Conservation (phyloP, 2,888 invertebrate species). For the Microctonus hyperodae region DNA sequence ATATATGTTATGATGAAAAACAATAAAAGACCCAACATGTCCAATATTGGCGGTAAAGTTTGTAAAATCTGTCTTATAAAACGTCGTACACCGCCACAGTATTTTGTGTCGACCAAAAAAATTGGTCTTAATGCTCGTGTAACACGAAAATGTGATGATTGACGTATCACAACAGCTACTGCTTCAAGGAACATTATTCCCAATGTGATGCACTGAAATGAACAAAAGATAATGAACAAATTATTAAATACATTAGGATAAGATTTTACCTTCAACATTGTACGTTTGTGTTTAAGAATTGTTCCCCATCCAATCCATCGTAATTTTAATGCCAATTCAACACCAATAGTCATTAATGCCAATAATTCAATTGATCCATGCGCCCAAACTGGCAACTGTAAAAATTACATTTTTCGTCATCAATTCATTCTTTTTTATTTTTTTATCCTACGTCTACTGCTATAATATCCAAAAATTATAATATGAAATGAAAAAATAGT, state of each 20-base stretch:
- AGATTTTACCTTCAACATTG: constrained; percentile 79
- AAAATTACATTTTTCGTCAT: constrained; percentile 31
- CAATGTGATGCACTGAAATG: constrained; percentile 75
- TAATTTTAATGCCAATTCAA: constrained; percentile 80
- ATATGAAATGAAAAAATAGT: neutral
- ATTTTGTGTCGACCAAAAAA: constrained; percentile 85
- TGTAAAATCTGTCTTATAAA: constrained; percentile 84
- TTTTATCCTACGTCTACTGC: neutral
- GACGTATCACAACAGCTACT: constrained; percentile 78
- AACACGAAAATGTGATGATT: constrained; percentile 85
- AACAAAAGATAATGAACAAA: constrained; percentile 12
- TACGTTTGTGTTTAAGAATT: constrained; percentile 84
- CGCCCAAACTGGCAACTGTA: constrained; percentile 77
- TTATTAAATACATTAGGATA: neutral
- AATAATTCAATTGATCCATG: constrained; percentile 84
- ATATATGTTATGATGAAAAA: constrained; percentile 87
- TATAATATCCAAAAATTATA: neutral
- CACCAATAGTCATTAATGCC: constrained; percentile 76
- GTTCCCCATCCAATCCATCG: constrained; percentile 87
- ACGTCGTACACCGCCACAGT: constrained; percentile 79
- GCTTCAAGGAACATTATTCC: constrained; percentile 85
- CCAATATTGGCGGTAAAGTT: constrained; percentile 85
- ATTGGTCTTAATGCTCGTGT: constrained; percentile 89
- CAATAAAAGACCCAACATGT: constrained; percentile 84
- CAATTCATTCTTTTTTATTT: neutral